Percentiles rank a stretch among this genome's conserved stretches.
phyloP scores from a whole-genome alignment of 2,797 vertebrate genomes.

The Siniperca scherzeri region DNA sequence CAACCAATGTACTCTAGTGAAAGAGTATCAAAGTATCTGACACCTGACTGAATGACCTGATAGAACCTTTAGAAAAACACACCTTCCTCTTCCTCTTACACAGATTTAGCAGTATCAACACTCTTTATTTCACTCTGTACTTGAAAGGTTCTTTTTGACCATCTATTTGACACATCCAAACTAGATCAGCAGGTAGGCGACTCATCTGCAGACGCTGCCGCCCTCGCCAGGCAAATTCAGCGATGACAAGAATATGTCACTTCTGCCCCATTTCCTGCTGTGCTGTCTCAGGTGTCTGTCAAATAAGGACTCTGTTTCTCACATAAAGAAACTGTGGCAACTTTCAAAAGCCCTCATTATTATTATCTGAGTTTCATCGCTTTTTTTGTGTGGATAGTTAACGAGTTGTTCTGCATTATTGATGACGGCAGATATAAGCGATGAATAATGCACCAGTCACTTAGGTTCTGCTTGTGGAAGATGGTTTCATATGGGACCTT shows the following conservation, averaged over 20 bases:
- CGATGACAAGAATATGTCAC: conserved; percentile 61
- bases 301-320: conserved; percentile 44
- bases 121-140: not conserved
- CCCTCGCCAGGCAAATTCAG: conserved; percentile 28
- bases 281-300: conserved; percentile 57
- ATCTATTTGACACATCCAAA: not conserved
- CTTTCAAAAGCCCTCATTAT: conserved; percentile 38
- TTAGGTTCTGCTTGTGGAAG: conserved; percentile 50
- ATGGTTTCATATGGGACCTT: conserved; percentile 44
- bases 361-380: conserved; percentile 7
- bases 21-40: not conserved
- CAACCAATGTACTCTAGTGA: not conserved
- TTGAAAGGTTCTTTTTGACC: not conserved
- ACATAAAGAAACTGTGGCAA: conserved; percentile 30
- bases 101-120: not conserved
- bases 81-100: not conserved
- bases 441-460: conserved; percentile 79
- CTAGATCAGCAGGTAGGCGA: conserved; percentile 19
- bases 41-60: not conserved
- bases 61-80: not conserved
- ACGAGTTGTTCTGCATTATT: conserved; percentile 72
- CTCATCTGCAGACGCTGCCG: not conserved
- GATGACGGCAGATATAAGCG: conserved; percentile 66
- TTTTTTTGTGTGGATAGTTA: conserved; percentile 69
- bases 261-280: conserved; percentile 58